These are phyloP conservation scores for Chrysomela aeneicollis DNA, from an alignment of 2,888 invertebrate species.

Conservation along the genomic window DNA sequence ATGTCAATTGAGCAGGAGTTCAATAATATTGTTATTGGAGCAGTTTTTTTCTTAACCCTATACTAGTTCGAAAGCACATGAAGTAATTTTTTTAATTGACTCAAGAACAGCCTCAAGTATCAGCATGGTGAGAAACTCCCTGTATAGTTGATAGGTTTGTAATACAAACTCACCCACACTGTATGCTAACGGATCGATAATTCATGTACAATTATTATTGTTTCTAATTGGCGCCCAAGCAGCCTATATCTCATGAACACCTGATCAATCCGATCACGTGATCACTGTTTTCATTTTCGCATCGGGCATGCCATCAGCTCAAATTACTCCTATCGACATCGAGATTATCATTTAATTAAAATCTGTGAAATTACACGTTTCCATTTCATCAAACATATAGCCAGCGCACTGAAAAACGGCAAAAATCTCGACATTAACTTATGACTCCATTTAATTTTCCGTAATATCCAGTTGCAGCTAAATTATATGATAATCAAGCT, in stretches of 20 bases:
- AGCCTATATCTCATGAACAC: neutral
- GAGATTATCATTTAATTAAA: constrained; percentile 21
- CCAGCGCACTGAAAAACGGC: constrained; percentile 13
- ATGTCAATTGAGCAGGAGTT: too few relatives aligned
- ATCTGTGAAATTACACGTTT: constrained; percentile 21
- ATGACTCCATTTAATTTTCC: constrained; percentile 22
- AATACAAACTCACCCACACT: too few relatives aligned
- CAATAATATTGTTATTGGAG: too few relatives aligned
- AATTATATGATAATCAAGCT: constrained; percentile 19
- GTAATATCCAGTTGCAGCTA: constrained; percentile 20
- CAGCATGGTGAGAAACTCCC: too few relatives aligned
- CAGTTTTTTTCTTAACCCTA: too few relatives aligned
- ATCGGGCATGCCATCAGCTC: neutral
- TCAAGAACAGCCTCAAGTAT: too few relatives aligned
- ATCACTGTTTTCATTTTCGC: neutral
- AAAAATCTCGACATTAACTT: constrained; percentile 18
- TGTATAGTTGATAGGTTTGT: too few relatives aligned
- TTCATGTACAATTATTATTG: too few relatives aligned
- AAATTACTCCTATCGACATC: constrained; percentile 7
- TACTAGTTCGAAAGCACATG: too few relatives aligned
- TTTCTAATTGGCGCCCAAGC: neutral
- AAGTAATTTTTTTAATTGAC: too few relatives aligned
- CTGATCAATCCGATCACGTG: constrained; percentile 5
- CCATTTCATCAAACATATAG: constrained; percentile 15
- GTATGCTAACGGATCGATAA: too few relatives aligned